Evolutionary conservation across 1,140 invertebrate species (phyloP).

Genomic region (Heterodera schachtii): DNA sequence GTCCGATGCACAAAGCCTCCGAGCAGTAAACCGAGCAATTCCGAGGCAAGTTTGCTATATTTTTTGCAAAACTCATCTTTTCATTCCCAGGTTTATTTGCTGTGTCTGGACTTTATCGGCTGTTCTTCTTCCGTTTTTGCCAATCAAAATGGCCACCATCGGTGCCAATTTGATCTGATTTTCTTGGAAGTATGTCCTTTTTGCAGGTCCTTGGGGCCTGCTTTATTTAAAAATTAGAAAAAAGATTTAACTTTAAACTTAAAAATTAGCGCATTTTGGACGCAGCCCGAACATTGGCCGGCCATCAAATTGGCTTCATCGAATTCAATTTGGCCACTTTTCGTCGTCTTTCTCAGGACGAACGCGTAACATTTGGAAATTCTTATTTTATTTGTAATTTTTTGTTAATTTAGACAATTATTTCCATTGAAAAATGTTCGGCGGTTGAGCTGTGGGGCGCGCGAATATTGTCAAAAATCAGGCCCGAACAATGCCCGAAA

Average conservation of each 20-base stretch:
- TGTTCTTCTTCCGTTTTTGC: not conserved
- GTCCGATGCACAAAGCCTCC: slow-evolving; percentile 35
- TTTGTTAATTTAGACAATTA: slow-evolving; percentile 13
- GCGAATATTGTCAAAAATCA: not conserved
- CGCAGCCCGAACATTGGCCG: slow-evolving; percentile 27
- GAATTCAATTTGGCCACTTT: slow-evolving; percentile 44
- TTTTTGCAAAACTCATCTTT: not conserved
- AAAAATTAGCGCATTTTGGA: slow-evolving; percentile 26
- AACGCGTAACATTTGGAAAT: slow-evolving; percentile 30
- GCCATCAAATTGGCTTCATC: slow-evolving; percentile 38
- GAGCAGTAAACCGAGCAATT: slow-evolving; percentile 47
- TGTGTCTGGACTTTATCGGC: slow-evolving; percentile 38
- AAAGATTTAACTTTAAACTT: slow-evolving; percentile 2
- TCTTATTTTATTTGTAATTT: slow-evolving; percentile 4
- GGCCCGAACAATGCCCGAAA: slow-evolving; percentile 25
- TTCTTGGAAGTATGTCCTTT: slow-evolving; percentile 15
- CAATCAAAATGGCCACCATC: not conserved
- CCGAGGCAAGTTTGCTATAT: slow-evolving; percentile 33
- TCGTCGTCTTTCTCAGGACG: slow-evolving; percentile 23
- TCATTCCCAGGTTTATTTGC: slow-evolving; percentile 43
- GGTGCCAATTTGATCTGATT: not conserved
- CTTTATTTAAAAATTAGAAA: too few species aligned
- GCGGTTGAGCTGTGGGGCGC: slow-evolving; percentile 11
- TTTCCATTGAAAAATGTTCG: slow-evolving; percentile 28
- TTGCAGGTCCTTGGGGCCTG: too few species aligned